These are phyloP conservation scores for Cotesia chilonis DNA, from an alignment of 1,140 invertebrate genomes.

Conservation along the genomic window DNA sequence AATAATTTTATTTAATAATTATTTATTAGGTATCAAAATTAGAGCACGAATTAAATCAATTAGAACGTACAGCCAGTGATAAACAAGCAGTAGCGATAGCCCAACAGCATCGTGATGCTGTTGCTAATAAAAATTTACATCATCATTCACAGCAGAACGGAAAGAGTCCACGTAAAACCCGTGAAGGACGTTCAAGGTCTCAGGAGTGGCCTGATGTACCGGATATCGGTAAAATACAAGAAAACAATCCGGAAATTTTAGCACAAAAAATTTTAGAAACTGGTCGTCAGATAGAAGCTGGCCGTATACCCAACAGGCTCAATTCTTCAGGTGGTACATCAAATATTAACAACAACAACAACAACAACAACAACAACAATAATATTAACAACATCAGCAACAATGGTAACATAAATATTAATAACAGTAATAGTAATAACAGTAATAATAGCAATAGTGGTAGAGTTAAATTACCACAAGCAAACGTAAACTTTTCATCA, in stretches of 20 bases:
- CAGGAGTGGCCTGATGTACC: conserved; percentile 92
- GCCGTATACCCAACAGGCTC: conserved; percentile 68
- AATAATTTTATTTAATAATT: conserved; percentile 20
- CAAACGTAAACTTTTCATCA: conserved; percentile 55
- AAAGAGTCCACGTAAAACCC: conserved; percentile 69
- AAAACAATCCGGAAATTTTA: conserved; percentile 88
- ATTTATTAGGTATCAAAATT: conserved; percentile 70
- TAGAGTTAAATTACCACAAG: conserved; percentile 57
- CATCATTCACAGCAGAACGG: conserved; percentile 48
- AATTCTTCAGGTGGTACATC: conserved; percentile 28
- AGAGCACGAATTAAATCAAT: conserved; percentile 76
- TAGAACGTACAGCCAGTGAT: conserved; percentile 77
- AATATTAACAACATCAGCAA: too few relatives aligned
- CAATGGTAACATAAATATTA: too few relatives aligned
- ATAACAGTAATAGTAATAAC: conserved; percentile 16
- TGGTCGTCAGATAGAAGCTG: conserved; percentile 85
- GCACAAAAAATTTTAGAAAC: conserved; percentile 90
- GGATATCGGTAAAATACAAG: conserved; percentile 88
- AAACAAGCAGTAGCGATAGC: conserved; percentile 67
- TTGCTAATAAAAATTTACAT: conserved; percentile 47
- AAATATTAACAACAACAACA: conserved; percentile 8
- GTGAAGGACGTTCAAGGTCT: conserved; percentile 79
- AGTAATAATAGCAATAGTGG: conserved; percentile 34
- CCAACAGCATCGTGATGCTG: conserved; percentile 52
- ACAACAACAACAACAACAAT: too few relatives aligned